Conservation (phyloP, 2,888 invertebrate species). For the Miltochrista miniata region DNA sequence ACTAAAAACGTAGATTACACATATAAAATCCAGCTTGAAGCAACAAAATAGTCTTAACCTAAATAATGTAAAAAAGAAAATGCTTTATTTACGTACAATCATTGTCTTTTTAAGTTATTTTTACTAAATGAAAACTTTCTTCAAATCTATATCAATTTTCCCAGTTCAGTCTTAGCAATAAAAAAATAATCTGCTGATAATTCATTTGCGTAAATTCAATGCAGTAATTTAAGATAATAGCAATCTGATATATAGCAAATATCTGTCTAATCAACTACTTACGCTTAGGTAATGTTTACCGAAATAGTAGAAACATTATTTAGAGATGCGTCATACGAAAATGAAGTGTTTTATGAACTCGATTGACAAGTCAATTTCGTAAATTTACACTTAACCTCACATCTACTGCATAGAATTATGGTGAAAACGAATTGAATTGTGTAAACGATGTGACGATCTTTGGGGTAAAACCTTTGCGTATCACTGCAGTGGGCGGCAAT, state of each 20-base stretch:
- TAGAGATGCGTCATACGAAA: constrained; percentile 22
- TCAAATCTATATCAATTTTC: too few relatives aligned
- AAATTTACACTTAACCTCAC: constrained; percentile 23
- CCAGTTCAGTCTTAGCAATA: neutral
- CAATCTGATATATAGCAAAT: constrained; percentile 20
- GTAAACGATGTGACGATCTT: too few relatives aligned
- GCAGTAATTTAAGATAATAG: constrained; percentile 50
- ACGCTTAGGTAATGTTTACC: constrained; percentile 6
- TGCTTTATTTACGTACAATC: too few relatives aligned
- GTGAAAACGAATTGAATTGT: neutral
- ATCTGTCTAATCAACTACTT: constrained; percentile 39
- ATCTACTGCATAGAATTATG: constrained; percentile 12
- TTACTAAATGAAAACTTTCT: too few relatives aligned
- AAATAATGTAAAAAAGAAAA: too few relatives aligned
- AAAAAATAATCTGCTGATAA: constrained; percentile 48
- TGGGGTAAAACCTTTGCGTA: too few relatives aligned
- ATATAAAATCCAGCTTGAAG: too few relatives aligned
- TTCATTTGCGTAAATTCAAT: constrained; percentile 64
- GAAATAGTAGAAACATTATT: constrained; percentile 14
- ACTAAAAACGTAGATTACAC: too few relatives aligned
- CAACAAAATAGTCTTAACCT: too few relatives aligned
- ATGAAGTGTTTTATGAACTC: constrained; percentile 18
- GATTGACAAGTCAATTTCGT: constrained; percentile 21
- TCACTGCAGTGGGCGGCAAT: too few relatives aligned
- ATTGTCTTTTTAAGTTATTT: too few relatives aligned